These are phyloP conservation scores for Urechis unicinctus DNA, from an alignment of 2,888 invertebrate genomes.

Conservation along the genomic window DNA sequence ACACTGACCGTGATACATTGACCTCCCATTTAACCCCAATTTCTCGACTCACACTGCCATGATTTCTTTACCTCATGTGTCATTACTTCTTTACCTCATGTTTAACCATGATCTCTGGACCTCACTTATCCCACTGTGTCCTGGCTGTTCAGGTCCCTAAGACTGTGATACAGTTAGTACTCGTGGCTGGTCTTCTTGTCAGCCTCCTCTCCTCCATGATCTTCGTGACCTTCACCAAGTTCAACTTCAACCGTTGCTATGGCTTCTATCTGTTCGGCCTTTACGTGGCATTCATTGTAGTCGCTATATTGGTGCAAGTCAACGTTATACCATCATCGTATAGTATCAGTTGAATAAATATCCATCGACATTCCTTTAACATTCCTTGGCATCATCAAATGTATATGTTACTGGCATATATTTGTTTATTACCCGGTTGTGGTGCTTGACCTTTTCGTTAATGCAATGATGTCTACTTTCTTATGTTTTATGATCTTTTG, in stretches of 20 bases:
- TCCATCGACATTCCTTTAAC: background rate
- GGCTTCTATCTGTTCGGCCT: slow-evolving; percentile 53
- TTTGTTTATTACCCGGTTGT: background rate
- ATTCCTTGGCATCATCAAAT: background rate
- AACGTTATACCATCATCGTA: slow-evolving; percentile 23
- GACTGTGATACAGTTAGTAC: slow-evolving; percentile 11
- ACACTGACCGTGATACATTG: too few species aligned
- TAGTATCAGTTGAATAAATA: background rate
- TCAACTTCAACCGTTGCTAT: slow-evolving; percentile 53
- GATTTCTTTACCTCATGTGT: background rate
- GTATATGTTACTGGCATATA: background rate
- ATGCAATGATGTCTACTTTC: background rate
- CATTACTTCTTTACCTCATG: too few species aligned
- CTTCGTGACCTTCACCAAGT: slow-evolving; percentile 52
- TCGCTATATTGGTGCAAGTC: slow-evolving; percentile 55
- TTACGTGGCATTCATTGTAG: slow-evolving; percentile 54
- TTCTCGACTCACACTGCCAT: background rate
- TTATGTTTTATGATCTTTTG: background rate
- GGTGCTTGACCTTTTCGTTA: background rate
- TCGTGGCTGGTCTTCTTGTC: slow-evolving; percentile 7
- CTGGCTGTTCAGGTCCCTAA: slow-evolving; percentile 10
- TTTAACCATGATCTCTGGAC: too few species aligned
- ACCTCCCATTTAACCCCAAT: background rate
- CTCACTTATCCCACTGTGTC: background rate
- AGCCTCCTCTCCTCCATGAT: slow-evolving; percentile 37